phyloP scores from a whole-genome alignment of 2,113 vertebrate species.

The Lucifuga dentata region DNA sequence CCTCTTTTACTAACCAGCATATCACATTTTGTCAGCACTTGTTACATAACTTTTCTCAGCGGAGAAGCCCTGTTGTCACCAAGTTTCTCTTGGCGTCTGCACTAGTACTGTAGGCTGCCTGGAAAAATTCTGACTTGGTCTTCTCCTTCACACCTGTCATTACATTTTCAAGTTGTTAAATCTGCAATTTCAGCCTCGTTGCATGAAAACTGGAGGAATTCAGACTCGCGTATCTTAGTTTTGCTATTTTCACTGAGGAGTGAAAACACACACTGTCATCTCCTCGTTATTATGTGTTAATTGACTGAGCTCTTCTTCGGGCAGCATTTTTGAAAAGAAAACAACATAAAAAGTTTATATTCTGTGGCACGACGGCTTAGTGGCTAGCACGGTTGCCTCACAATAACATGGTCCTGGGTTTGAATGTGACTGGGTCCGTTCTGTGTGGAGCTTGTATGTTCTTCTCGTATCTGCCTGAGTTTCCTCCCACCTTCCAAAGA shows the following conservation, averaged over 20 bases:
- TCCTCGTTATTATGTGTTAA: neutral
- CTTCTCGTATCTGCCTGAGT: too few relatives aligned
- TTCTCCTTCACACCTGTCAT: slow-evolving; percentile 25
- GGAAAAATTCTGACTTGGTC: slow-evolving; percentile 2
- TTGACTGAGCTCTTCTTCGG: too few relatives aligned
- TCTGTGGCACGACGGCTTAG: too few relatives aligned
- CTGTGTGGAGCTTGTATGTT: too few relatives aligned
- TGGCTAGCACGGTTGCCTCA: too few relatives aligned
- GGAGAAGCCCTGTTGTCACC: neutral
- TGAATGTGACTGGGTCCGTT: too few relatives aligned
- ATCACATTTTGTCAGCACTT: neutral
- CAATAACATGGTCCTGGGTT: too few relatives aligned
- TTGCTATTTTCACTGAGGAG: too few relatives aligned
- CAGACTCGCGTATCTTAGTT: neutral
- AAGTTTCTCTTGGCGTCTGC: too few relatives aligned
- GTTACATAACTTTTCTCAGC: neutral
- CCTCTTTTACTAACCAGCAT: neutral
- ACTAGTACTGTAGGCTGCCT: too few relatives aligned
- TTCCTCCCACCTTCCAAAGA: too few relatives aligned
- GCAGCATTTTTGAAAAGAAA: neutral
- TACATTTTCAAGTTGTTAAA: slow-evolving; percentile 13
- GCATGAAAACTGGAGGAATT: slow-evolving; percentile 6
- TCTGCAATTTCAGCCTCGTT: neutral
- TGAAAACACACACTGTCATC: neutral
- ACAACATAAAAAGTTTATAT: slow-evolving; percentile 9